Percentiles rank a stretch among this genome's conserved stretches.
These are phyloP conservation scores for Diachrysia chrysitis DNA, from an alignment of 2,888 invertebrate genomes.

Conservation along the genomic window DNA sequence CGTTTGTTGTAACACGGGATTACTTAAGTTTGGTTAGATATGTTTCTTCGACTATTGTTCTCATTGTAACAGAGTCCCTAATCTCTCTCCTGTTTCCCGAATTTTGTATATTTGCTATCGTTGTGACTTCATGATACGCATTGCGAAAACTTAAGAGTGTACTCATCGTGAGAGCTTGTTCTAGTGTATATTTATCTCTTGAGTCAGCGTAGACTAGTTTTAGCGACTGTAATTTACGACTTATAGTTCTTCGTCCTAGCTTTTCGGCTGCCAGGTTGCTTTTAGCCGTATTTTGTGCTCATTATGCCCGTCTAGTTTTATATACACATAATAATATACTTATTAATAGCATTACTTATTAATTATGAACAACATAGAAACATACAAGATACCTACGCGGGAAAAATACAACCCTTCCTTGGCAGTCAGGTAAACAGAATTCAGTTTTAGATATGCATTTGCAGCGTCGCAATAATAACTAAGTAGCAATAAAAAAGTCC, in stretches of 20 bases:
- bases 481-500: neutral
- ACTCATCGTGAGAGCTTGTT: constrained; percentile 20
- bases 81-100: constrained; percentile 47
- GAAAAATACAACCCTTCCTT: too few relatives aligned
- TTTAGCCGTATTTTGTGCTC: constrained; percentile 7
- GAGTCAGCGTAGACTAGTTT: constrained; percentile 42
- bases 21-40: constrained; percentile 57
- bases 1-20: constrained; percentile 50
- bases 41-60: constrained; percentile 56
- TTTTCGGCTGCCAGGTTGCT: constrained; percentile 26
- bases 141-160: constrained; percentile 13
- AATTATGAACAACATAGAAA: too few relatives aligned
- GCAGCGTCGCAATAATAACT: neutral
- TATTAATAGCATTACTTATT: neutral
- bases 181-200: constrained; percentile 32
- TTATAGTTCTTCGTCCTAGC: constrained; percentile 13
- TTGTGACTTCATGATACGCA: constrained; percentile 35
- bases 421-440: too few relatives aligned
- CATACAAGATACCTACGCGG: too few relatives aligned
- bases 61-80: constrained; percentile 54
- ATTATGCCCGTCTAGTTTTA: neutral
- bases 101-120: constrained; percentile 44
- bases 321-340: neutral
- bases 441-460: neutral
- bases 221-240: constrained; percentile 39